Evolutionary conservation across 1,140 invertebrate species (phyloP), one percentile per base, ranked within the genome.

Genomic region (Anastrepha obliqua): DNA sequence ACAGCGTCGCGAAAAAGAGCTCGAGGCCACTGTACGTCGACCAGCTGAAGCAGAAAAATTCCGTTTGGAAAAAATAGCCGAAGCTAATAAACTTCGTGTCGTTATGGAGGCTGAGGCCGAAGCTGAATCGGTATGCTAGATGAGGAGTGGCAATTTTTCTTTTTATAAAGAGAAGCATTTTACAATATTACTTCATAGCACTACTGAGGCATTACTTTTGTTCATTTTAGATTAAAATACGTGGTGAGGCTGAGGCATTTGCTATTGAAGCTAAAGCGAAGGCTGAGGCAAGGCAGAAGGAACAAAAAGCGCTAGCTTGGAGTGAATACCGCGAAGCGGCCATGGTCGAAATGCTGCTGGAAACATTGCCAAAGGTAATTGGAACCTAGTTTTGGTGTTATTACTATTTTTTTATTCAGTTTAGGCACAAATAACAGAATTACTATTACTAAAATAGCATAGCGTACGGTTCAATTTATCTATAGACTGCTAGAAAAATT

Each of bases 301-400:
- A 97, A 1, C 98, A 98, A 94, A 99, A 99, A 93, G 98, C 98
- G 11, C 98, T 98, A 90, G 98, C 98, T 42, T 99, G 97, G 96
- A 98, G 97, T 91, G 98, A 99, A 91, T 99, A 99, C 92, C 97
- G 98, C 89, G 98, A 97, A 89, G 98, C 98, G 78, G 98, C 98
- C 59, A 98, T 99, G 96, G 96, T 99, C 86, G 98, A 99, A 91
- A 99, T 99, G 98, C 96, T 99, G 91, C 95, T 99, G 39, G 98
- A 99, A 87, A 97, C 97, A n/a, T 94, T 99, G 91, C 98, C 98
- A 62, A 99, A 98, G 96, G 98, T 99, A 94, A 89, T 62, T 62
- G 4, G 29, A 29, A 29, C 29, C 1, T 29, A 55, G 6, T 8
- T 55, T 55, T 55, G 51, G 3, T 81, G 74, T 7, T 39, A 6